Conservation (phyloP, 2,113 vertebrate species). For the Charadrius vociferus region DNA sequence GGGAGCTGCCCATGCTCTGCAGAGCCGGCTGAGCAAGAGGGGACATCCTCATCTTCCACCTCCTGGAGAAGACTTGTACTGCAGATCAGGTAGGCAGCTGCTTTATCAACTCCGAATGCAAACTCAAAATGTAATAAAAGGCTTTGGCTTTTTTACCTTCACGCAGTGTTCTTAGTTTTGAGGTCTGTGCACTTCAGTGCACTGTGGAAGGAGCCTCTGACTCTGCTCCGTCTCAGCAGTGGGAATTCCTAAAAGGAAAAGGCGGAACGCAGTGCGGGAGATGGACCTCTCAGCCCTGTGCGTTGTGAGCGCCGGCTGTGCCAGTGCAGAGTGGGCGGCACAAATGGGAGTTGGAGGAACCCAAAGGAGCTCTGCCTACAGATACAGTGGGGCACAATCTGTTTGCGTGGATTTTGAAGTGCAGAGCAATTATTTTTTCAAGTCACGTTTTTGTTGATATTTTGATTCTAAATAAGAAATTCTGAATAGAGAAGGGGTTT, state of each 20-base stretch:
- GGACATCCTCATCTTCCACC: background rate
- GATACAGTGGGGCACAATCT: background rate
- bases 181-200: background rate
- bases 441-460: background rate
- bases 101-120: background rate
- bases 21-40: background rate
- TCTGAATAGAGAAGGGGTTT: background rate
- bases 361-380: background rate
- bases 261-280: background rate
- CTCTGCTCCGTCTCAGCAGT: background rate
- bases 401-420: background rate
- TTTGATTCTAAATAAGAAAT: background rate
- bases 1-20: background rate
- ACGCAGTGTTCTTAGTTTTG: fast-evolving
- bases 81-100: background rate
- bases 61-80: background rate
- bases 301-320: background rate
- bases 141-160: background rate
- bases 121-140: background rate
- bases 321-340: background rate
- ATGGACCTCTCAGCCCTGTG: fast-evolving
- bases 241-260: background rate
- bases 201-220: background rate
- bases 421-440: background rate
- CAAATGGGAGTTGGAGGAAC: background rate